A percentile compares a stretch with the other conserved stretches of the same genome.
These are phyloP conservation scores for Bedellia somnulentella DNA, from an alignment of 2,888 invertebrate species.

Conservation along the genomic window DNA sequence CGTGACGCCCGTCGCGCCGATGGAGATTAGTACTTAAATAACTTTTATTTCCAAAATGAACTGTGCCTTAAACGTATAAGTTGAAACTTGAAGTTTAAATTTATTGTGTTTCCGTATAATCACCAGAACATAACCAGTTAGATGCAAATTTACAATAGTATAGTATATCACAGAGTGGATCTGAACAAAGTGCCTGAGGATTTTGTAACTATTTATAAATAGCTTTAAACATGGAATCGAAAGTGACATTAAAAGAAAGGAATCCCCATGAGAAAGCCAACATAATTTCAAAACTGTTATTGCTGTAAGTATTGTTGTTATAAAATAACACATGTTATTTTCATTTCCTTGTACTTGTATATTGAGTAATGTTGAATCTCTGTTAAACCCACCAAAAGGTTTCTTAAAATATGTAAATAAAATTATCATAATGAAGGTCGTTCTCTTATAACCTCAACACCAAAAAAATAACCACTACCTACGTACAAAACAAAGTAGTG, in stretches of 20 bases:
- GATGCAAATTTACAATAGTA: too few relatives aligned
- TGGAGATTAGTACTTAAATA: too few relatives aligned
- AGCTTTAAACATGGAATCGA: slow-evolving; percentile 59
- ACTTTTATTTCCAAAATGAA: too few relatives aligned
- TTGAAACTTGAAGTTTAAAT: too few relatives aligned
- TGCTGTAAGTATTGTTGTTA: slow-evolving; percentile 66
- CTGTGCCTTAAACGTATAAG: too few relatives aligned
- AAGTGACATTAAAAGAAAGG: slow-evolving; percentile 60
- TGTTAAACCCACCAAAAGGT: slow-evolving; percentile 2
- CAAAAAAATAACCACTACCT: background rate
- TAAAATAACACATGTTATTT: too few relatives aligned
- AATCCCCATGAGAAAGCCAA: slow-evolving; percentile 65
- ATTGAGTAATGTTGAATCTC: background rate
- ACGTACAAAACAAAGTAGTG: background rate
- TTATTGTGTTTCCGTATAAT: too few relatives aligned
- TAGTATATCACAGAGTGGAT: too few relatives aligned
- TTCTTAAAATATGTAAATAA: background rate
- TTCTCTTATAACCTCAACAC: background rate
- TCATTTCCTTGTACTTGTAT: slow-evolving; percentile 1
- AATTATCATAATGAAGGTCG: background rate
- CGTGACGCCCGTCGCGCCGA: too few relatives aligned
- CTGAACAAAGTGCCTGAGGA: too few relatives aligned
- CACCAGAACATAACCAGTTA: too few relatives aligned
- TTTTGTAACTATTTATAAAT: slow-evolving; percentile 7
- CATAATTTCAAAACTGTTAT: slow-evolving; percentile 59